Evolutionary conservation across 2,113 vertebrate genomes (phyloP).

Genomic region (Mugil cephalus): DNA sequence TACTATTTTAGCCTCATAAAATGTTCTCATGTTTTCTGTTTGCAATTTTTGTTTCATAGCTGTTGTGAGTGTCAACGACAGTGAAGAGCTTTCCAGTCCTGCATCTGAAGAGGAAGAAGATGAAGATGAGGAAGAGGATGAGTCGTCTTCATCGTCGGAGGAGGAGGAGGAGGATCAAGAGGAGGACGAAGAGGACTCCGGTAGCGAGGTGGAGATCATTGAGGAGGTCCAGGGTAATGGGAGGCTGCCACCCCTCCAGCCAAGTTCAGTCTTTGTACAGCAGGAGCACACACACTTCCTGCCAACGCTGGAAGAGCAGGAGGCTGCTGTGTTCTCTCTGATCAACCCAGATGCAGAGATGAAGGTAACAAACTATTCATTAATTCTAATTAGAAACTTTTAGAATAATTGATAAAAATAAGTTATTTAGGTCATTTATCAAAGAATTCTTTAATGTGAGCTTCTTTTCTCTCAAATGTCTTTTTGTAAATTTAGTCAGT

Average conservation of each 20-base stretch:
- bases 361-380: slow-evolving; percentile 76
- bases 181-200: slow-evolving; percentile 72
- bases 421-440: no score
- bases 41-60: slow-evolving; percentile 72
- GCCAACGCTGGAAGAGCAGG: slow-evolving; percentile 68
- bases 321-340: slow-evolving; percentile 75
- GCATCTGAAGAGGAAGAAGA: slow-evolving; percentile 73
- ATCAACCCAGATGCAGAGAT: slow-evolving; percentile 68
- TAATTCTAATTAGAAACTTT: no score
- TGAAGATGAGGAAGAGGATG: slow-evolving; percentile 31
- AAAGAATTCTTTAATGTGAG: no score
- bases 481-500: not conserved
- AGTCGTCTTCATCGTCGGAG: slow-evolving; percentile 50
- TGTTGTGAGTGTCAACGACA: slow-evolving; percentile 82
- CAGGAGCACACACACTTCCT: slow-evolving; percentile 75
- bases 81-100: slow-evolving; percentile 80
- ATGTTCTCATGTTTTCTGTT: not conserved
- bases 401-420: not conserved
- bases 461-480: not conserved
- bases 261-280: slow-evolving; percentile 67
- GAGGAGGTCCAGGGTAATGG: slow-evolving; percentile 82
- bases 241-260: slow-evolving; percentile 58
- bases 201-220: slow-evolving; percentile 84
- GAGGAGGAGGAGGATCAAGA: slow-evolving; percentile 72
- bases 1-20: not conserved